Base-by-base conservation (phyloP, 1,140 invertebrate genomes). In the Mizuhopecten yessoensis region DNA sequence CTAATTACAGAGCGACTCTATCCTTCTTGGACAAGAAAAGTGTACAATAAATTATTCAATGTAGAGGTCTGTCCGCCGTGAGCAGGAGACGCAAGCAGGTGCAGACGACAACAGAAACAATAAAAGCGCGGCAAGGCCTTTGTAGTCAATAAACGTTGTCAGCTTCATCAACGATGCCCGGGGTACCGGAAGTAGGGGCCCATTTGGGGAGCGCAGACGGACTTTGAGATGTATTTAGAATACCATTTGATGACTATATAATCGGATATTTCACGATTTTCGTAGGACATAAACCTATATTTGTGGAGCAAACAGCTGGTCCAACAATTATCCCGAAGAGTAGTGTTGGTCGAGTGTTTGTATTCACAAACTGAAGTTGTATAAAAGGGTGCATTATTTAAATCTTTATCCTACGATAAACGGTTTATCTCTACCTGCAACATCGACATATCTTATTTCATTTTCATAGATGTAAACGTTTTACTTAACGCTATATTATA, bases 41-140 rank as follows among this genome's bases (percentile, higher is more conserved):
- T 87, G 49, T 90, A 57, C 90, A 57, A 90, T 90, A 90, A 90
- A 90, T 90, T 90, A 90, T 90, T 90, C 90, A 90, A 45, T 86
- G 87, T 90, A 90, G 45, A 87, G 90, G 90, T 87, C 87, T 86
- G 87, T 90, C 75, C 87, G 87, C 87, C 34, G 87, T 86, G 34
- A 88, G 87, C 86, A 23, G 86, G 86, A 34, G 36, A 39, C 34
- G 33, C 33, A 57, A 42, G 90, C 90, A 90, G 90, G 90, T 90
- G 90, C 87, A 87, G 86, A 36, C 42, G 87, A 42, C 57, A 36
- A 57, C 34, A 34, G 87, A 88, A 34, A 45, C 29, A 45, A 34
- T 34, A 45, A 87, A 87, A 90, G 90, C 86, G 57, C 49, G 86
- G 34, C 39, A 33, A 39, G 36, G 86, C 42, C 87, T 90, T 90